Evolutionary conservation across 2,113 vertebrate species (phyloP), one percentile per base, ranked within the genome.

Genomic region (Cinclus mexicanus): DNA sequence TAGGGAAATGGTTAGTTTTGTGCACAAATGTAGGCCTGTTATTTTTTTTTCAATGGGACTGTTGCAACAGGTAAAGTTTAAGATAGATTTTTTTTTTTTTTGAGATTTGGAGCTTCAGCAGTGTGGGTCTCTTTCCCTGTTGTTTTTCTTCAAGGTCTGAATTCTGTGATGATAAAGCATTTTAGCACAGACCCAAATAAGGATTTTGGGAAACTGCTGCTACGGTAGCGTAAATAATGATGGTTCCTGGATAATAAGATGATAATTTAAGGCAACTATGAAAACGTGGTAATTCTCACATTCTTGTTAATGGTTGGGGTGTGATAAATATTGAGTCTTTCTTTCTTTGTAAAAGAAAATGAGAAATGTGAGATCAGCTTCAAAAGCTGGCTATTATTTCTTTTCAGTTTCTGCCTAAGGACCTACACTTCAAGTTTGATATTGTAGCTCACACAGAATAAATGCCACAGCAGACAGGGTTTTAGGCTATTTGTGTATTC

Each of bases 51-150:
- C 14, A 39, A 2, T 28, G 18, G 4, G 6, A 10, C 6, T 56
- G 5, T 26, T 87, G 12, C 4, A 28, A 29, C 37, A 81, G n/a
- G 1, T 39, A 7, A 33, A 29, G 6, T 39, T 87, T 15, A 72
- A 6, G 17, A 35, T 2, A n/a, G 8, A 26, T 47, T 4, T 3
- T 1, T 2, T 26, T 78, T 70, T 82, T 42, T 21, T 3, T 15
- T n/a, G n/a, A 44, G 11, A 52, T 21, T 59, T 28, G 37, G 8
- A 69, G 11, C 10, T 87, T 78, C 56, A 74, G 42, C 49, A 75
- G 14, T 3, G 3, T 56, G 37, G 1, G 7, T 80, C 37, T 78
- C 2, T 52, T 19, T 12, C 7, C 7, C 7, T n/a, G 12, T 41
- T 37, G 4, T 23, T 63, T 67, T 10, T 53, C 10, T 63, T 76